These are phyloP conservation scores for Melanotus villosus DNA, from an alignment of 2,888 invertebrate genomes.

Conservation along the genomic window DNA sequence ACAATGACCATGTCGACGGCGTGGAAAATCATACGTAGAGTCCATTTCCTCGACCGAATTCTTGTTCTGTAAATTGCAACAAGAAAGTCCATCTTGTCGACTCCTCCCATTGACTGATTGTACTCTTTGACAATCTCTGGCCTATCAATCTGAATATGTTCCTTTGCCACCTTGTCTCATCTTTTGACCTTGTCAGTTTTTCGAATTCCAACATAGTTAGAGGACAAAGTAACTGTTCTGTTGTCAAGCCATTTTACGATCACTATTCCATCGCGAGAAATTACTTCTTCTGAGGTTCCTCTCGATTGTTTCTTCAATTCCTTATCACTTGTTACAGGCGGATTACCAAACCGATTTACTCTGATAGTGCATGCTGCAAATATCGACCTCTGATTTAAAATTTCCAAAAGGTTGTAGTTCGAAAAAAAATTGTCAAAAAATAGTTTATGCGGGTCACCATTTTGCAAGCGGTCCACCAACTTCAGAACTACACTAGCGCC, in stretches of 20 bases:
- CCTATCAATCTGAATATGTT: constrained; percentile 36
- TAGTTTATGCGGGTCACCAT: constrained; percentile 35
- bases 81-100: neutral
- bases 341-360: constrained; percentile 40
- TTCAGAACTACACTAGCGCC: constrained; percentile 37
- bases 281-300: neutral
- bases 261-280: neutral
- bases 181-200: constrained; percentile 43
- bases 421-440: constrained; percentile 54
- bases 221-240: neutral
- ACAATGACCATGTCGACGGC: neutral
- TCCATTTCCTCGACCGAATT: neutral
- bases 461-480: constrained; percentile 36
- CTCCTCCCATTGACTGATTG: neutral
- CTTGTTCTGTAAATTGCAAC: neutral
- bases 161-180: constrained; percentile 43
- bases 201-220: constrained; percentile 45
- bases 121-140: too few species aligned
- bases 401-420: constrained; percentile 25
- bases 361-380: constrained; percentile 42
- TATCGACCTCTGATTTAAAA: neutral
- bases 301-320: constrained; percentile 15
- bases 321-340: constrained; percentile 36
- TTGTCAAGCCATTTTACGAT: constrained; percentile 1
- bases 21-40: neutral